Evolutionary conservation across 2,113 vertebrate genomes (phyloP).

Genomic region (Eonycteris spelaea): DNA sequence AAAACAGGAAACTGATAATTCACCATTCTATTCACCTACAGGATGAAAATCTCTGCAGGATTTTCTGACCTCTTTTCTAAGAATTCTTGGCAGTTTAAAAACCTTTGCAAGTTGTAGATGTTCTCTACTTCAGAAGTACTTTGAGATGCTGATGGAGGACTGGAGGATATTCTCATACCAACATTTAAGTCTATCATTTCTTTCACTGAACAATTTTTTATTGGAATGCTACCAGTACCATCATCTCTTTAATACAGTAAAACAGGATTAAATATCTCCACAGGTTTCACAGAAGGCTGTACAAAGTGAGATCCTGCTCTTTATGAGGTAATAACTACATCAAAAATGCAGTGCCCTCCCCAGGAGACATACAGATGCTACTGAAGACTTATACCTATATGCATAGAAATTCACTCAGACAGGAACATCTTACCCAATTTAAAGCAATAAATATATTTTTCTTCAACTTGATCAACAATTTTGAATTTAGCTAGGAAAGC

Average conservation of each 20-base stretch:
- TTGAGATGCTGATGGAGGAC: neutral
- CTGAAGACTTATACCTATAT: neutral
- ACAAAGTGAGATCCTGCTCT: neutral
- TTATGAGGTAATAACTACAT: neutral
- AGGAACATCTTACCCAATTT: neutral
- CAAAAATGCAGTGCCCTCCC: neutral
- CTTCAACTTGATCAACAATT: neutral
- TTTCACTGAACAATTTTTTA: neutral
- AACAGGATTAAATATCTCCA: neutral
- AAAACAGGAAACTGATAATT: neutral
- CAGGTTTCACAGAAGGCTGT: neutral
- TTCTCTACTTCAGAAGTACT: neutral
- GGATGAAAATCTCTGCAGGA: neutral
- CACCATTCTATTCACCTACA: neutral
- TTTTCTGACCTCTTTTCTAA: slow-evolving; percentile 30
- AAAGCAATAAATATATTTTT: neutral
- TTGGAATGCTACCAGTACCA: neutral
- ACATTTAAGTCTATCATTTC: neutral
- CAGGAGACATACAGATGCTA: neutral
- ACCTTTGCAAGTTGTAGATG: neutral
- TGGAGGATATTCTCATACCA: neutral
- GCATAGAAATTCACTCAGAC: neutral
- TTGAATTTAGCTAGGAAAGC: neutral
- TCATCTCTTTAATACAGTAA: neutral
- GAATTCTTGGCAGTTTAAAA: neutral